A percentile compares a stretch with the other conserved stretches of the same genome.
phyloP scores from a whole-genome alignment of 1,140 invertebrate genomes.

The Aphis gossypii region DNA sequence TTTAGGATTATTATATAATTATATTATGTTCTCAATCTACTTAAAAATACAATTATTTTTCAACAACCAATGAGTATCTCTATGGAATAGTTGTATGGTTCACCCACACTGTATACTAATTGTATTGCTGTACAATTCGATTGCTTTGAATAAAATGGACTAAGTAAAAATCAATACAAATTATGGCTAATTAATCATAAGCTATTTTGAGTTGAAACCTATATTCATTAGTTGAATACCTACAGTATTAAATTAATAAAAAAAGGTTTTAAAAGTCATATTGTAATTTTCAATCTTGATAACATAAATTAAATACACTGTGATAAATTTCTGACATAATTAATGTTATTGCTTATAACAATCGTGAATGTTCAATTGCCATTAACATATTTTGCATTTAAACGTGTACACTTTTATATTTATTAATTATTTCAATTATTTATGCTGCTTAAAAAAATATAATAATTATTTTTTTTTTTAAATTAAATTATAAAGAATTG shows the following conservation, averaged over 20 bases:
- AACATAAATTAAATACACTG: neutral
- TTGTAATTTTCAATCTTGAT: neutral
- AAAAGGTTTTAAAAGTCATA: neutral
- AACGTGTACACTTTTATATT: neutral
- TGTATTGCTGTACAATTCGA: neutral
- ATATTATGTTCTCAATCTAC: neutral
- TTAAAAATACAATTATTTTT: slow-evolving; percentile 13
- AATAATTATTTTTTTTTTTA: neutral
- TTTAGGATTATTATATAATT: neutral
- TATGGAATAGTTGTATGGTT: neutral
- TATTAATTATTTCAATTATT: neutral
- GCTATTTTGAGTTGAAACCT: neutral
- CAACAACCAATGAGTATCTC: neutral
- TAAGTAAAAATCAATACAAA: neutral
- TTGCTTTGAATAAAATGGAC: neutral
- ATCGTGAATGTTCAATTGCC: neutral
- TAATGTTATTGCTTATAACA: neutral
- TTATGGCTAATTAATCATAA: neutral
- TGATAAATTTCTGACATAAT: neutral
- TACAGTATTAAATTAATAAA: neutral
- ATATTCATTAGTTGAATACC: neutral
- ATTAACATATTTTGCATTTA: neutral
- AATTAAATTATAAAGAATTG: neutral
- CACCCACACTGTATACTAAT: neutral
- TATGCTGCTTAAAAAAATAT: neutral